These are phyloP conservation scores for Poecile montanus DNA, from an alignment of 2,797 vertebrate genomes.

Conservation along the genomic window DNA sequence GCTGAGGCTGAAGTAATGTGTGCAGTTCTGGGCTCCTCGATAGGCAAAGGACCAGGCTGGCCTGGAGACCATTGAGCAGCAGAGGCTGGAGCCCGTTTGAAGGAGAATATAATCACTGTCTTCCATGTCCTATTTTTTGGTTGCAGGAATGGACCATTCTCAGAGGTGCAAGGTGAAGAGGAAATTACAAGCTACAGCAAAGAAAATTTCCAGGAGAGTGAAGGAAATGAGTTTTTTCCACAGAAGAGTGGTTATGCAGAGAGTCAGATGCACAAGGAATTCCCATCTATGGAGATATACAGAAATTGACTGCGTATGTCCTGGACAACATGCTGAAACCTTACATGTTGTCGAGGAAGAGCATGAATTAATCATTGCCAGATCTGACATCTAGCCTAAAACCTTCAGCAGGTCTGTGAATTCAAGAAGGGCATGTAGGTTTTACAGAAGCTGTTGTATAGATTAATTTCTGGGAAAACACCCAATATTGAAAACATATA, in stretches of 20 bases:
- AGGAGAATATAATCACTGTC: background rate
- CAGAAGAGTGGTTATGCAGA: background rate
- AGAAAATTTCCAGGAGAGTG: background rate
- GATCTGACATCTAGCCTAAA: background rate
- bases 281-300: background rate
- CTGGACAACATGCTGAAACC: background rate
- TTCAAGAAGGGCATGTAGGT: background rate
- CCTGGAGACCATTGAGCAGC: fast-evolving
- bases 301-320: background rate
- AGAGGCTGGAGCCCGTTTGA: background rate
- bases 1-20: background rate
- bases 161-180: background rate
- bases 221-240: background rate
- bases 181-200: background rate
- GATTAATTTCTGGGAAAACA: background rate
- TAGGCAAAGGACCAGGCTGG: background rate
- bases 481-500: background rate
- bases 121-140: background rate
- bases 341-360: background rate
- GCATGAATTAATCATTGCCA: background rate
- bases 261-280: background rate
- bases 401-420: background rate
- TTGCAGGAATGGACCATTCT: background rate
- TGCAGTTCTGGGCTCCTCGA: background rate
- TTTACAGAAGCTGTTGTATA: background rate